A percentile compares a stretch with the other conserved stretches of the same genome.
Evolutionary conservation across 2,113 vertebrate species (phyloP).

Genomic region (Vicugna pacos): DNA sequence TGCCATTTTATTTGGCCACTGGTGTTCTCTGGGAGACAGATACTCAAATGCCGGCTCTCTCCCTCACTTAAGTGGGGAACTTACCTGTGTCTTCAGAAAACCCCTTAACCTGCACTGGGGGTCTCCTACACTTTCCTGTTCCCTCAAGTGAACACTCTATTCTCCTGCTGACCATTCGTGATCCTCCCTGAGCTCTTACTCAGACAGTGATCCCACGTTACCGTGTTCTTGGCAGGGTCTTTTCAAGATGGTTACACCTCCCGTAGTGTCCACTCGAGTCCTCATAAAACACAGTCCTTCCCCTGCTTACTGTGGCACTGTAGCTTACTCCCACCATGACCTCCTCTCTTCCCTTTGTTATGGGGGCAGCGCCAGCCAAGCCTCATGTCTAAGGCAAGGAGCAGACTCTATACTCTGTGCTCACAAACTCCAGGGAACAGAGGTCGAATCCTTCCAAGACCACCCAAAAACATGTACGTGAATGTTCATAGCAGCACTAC

Average conservation of each 20-base stretch:
- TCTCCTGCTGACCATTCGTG: neutral
- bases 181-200: constrained; percentile 12
- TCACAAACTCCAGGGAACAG: constrained; percentile 5
- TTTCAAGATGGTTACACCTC: neutral
- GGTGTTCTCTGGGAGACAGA: neutral
- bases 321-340: neutral
- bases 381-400: neutral
- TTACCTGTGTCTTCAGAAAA: constrained; percentile 33
- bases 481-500: neutral
- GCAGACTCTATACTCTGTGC: neutral
- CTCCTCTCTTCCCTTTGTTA: neutral
- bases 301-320: neutral
- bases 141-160: neutral
- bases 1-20: neutral
- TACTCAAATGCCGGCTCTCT: neutral
- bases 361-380: neutral
- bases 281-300: neutral
- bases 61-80: neutral
- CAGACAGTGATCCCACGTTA: neutral
- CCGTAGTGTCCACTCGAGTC: no score
- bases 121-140: neutral
- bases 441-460: neutral
- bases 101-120: neutral
- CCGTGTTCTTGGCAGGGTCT: neutral
- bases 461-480: neutral